These are phyloP conservation scores for Myrmecophaga tridactyla DNA, from an alignment of 2,113 vertebrate species.

Conservation along the genomic window DNA sequence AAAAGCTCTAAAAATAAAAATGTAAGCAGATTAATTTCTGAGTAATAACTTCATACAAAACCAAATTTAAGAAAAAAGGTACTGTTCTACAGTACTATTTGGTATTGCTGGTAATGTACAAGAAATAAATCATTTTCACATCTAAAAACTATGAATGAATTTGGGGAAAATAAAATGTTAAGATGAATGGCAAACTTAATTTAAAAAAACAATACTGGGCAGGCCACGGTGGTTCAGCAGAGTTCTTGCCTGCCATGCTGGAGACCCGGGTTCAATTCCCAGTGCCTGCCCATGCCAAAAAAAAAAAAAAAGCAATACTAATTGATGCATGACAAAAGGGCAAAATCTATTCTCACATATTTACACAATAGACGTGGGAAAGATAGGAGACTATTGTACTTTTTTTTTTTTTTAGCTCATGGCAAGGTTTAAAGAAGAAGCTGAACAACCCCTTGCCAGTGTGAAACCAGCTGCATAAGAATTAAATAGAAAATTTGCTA, in stretches of 20 bases:
- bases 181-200: background rate
- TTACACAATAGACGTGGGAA: background rate
- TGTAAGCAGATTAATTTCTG: constrained; percentile 20
- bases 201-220: too few relatives aligned
- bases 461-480: background rate
- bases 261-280: too few relatives aligned
- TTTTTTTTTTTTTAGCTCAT: background rate
- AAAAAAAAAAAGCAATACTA: background rate
- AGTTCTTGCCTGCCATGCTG: too few relatives aligned
- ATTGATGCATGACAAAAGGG: background rate
- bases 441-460: background rate
- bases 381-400: background rate
- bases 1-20: constrained; percentile 90
- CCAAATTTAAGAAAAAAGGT: background rate
- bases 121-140: background rate
- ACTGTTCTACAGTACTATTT: background rate
- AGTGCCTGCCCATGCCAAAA: too few relatives aligned
- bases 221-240: too few relatives aligned
- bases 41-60: background rate
- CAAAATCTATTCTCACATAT: background rate
- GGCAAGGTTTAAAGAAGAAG: background rate
- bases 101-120: background rate
- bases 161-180: background rate
- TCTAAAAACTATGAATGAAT: background rate
- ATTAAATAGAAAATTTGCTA: background rate